Conservation (phyloP, 2,888 invertebrate genomes). For the Koerneria pararmatus region DNA sequence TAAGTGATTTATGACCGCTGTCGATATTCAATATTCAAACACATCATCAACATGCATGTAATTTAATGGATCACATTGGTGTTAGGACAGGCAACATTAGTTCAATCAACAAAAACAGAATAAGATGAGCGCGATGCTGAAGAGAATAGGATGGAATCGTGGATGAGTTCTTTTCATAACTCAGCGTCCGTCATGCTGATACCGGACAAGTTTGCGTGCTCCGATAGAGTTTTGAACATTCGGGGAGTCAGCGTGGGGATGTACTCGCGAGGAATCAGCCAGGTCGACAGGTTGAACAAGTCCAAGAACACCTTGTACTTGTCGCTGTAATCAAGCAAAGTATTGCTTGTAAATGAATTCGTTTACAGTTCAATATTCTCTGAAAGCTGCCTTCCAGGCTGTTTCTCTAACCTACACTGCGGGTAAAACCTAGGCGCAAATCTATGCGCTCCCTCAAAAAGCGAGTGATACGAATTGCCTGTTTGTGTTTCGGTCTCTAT, state of each 20-base stretch:
- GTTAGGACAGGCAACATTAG: too few relatives aligned
- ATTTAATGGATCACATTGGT: too few relatives aligned
- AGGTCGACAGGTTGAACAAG: slow-evolving; percentile 92
- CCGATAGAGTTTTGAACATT: slow-evolving; percentile 66
- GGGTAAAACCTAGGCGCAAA: neutral
- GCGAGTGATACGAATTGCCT: neutral
- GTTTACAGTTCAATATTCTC: neutral
- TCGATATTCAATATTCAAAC: too few relatives aligned
- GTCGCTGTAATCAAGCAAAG: slow-evolving; percentile 71
- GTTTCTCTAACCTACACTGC: too few relatives aligned
- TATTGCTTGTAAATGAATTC: neutral
- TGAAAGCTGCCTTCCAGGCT: too few relatives aligned
- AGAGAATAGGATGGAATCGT: neutral
- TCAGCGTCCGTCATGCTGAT: slow-evolving; percentile 17
- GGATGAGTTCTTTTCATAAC: neutral
- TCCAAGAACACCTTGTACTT: slow-evolving; percentile 97
- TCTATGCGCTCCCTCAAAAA: neutral
- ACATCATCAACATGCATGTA: too few relatives aligned
- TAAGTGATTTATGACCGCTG: too few relatives aligned
- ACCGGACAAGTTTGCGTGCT: slow-evolving; percentile 43
- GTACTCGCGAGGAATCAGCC: slow-evolving; percentile 82
- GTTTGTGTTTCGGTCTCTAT: neutral
- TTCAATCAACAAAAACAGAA: neutral
- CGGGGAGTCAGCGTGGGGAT: slow-evolving; percentile 81
- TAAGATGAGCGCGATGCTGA: slow-evolving; percentile 6